phyloP scores from a whole-genome alignment of 1,140 invertebrate genomes.

The Varroa destructor region DNA sequence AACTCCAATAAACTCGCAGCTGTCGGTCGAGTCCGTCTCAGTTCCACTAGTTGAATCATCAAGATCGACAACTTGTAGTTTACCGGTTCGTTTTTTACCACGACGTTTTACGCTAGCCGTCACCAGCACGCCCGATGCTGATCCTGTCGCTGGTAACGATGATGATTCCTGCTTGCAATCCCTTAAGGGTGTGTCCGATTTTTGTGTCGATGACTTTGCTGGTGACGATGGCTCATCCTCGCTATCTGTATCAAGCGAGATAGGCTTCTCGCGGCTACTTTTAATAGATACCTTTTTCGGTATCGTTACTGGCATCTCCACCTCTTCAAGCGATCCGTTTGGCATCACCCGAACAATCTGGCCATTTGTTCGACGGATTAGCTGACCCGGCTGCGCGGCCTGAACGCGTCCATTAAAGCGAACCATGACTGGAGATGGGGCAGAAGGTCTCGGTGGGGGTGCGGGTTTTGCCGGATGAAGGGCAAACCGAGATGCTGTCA shows the following conservation, averaged over 20 bases:
- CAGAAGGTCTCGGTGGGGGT: too few relatives aligned
- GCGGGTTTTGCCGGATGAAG: neutral
- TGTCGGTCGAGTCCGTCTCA: too few relatives aligned
- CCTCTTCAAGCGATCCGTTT: neutral
- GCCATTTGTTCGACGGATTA: conserved; percentile 5
- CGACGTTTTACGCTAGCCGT: too few relatives aligned
- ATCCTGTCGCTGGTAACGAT: too few relatives aligned
- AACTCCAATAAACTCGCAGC: too few relatives aligned
- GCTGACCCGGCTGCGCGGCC: neutral
- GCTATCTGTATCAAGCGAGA: conserved; percentile 17
- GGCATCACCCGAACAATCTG: conserved; percentile 4
- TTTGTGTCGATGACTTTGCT: too few relatives aligned
- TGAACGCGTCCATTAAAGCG: conserved; percentile 3
- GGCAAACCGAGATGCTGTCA: neutral
- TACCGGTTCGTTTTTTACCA: too few relatives aligned
- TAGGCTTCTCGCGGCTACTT: neutral
- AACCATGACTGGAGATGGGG: neutral
- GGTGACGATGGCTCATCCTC: neutral
- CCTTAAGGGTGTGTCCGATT: too few relatives aligned
- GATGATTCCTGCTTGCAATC: too few relatives aligned
- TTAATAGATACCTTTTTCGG: neutral
- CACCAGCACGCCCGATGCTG: too few relatives aligned
- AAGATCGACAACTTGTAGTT: too few relatives aligned
- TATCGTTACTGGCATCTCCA: neutral
- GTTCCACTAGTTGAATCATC: too few relatives aligned